Percentiles rank a stretch among this genome's conserved stretches.
Evolutionary conservation across 2,113 vertebrate genomes (phyloP).

Genomic region (Fulica atra): DNA sequence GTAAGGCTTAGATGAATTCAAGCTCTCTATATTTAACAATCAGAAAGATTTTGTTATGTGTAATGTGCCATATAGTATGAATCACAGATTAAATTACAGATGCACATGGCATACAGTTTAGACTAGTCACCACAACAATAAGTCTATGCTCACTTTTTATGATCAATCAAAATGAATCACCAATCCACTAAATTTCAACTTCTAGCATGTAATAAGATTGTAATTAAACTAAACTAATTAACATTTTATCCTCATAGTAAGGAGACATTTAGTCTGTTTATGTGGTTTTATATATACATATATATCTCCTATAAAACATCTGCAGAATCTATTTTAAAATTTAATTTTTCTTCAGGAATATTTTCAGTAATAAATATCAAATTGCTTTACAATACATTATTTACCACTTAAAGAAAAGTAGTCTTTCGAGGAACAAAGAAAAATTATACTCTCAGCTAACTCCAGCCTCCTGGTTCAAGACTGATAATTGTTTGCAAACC

Average conservation of each 20-base stretch:
- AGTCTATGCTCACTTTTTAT: slow-evolving; percentile 66
- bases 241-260: slow-evolving; percentile 60
- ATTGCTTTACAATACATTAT: slow-evolving; percentile 9
- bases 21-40: slow-evolving; percentile 31
- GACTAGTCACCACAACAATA: slow-evolving; percentile 69
- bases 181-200: slow-evolving; percentile 67
- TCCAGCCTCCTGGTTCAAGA: slow-evolving; percentile 42
- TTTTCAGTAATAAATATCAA: slow-evolving; percentile 16
- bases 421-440: slow-evolving; percentile 52
- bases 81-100: slow-evolving; percentile 63
- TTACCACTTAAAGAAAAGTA: slow-evolving; percentile 38
- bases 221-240: slow-evolving; percentile 73
- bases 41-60: slow-evolving; percentile 20
- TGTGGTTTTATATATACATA: background rate
- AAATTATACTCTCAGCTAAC: slow-evolving; percentile 38
- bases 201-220: slow-evolving; percentile 46
- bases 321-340: slow-evolving; percentile 35
- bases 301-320: slow-evolving; percentile 26
- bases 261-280: slow-evolving; percentile 48
- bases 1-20: background rate
- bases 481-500: slow-evolving; percentile 73
- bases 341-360: slow-evolving; percentile 29
- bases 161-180: slow-evolving; percentile 70
- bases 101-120: slow-evolving; percentile 25
- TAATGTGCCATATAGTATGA: slow-evolving; percentile 49